A percentile compares a stretch with the other conserved stretches of the same genome.
Conservation (phyloP, 2,888 invertebrate genomes). For the Furcula furcula region DNA sequence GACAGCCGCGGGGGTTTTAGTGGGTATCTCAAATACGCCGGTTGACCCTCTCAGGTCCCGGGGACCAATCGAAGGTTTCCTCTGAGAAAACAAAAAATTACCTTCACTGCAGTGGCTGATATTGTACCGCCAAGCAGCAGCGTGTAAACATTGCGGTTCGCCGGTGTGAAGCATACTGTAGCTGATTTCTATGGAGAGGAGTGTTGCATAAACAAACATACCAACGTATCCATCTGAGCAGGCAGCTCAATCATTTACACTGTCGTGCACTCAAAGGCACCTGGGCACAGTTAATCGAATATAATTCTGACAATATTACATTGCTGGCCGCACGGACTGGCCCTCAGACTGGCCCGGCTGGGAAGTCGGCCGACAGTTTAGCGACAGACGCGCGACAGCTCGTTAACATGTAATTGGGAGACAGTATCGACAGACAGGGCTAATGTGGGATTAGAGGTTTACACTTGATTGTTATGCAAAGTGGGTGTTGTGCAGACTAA, state of each 20-base stretch:
- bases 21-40: too few relatives aligned
- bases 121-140: too few relatives aligned
- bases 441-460: conserved; percentile 26
- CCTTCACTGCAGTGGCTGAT: neutral
- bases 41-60: too few relatives aligned
- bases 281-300: conserved; percentile 18
- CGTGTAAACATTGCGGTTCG: too few relatives aligned
- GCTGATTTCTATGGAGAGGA: neutral
- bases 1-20: too few relatives aligned
- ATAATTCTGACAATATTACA: neutral
- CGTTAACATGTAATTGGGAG: conserved; percentile 31
- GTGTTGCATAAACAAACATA: neutral
- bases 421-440: conserved; percentile 31
- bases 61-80: too few relatives aligned
- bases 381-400: conserved; percentile 18
- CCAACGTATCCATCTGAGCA: neutral
- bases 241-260: neutral
- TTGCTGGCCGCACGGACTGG: neutral
- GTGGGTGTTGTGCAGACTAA: conserved; percentile 8
- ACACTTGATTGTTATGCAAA: conserved; percentile 17
- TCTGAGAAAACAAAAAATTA: too few relatives aligned
- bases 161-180: too few relatives aligned
- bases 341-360: neutral
- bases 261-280: conserved; percentile 8
- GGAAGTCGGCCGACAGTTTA: conserved; percentile 15